Percentiles rank a stretch among this genome's conserved stretches.
These are phyloP conservation scores for Nymphalis polychloros DNA, from an alignment of 2,888 invertebrate species.

Conservation along the genomic window DNA sequence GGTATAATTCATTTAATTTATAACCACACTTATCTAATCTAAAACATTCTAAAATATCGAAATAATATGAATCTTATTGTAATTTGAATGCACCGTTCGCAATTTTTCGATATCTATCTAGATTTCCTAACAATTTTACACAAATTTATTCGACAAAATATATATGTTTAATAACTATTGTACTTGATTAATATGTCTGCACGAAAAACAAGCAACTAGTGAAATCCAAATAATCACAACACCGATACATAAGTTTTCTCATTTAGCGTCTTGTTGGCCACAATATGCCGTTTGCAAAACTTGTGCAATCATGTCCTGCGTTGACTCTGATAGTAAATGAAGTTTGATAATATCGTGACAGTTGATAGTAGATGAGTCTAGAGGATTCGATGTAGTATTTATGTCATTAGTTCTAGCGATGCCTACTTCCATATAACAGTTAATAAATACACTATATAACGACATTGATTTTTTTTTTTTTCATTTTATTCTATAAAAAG, in stretches of 20 bases:
- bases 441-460: too few species aligned
- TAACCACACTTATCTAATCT: too few species aligned
- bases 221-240: slow-evolving; percentile 7
- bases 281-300: slow-evolving; percentile 25
- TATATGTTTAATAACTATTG: neutral
- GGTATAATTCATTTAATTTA: too few species aligned
- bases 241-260: slow-evolving; percentile 28
- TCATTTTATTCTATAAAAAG: too few species aligned
- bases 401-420: neutral
- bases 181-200: neutral
- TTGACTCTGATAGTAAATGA: slow-evolving; percentile 21
- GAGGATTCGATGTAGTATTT: neutral
- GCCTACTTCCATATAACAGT: too few species aligned
- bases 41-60: too few species aligned
- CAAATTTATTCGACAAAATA: too few species aligned
- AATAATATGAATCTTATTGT: too few species aligned
- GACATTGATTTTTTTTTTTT: too few species aligned
- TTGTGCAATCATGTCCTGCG: slow-evolving; percentile 29
- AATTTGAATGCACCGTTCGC: too few species aligned
- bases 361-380: slow-evolving; percentile 10
- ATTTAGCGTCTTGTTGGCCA: slow-evolving; percentile 22
- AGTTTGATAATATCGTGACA: slow-evolving; percentile 25
- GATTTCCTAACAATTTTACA: too few species aligned
- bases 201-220: slow-evolving; percentile 6
- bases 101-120: too few species aligned